Base-by-base conservation (phyloP, 2,888 invertebrate species). In the Lagria hirta region DNA sequence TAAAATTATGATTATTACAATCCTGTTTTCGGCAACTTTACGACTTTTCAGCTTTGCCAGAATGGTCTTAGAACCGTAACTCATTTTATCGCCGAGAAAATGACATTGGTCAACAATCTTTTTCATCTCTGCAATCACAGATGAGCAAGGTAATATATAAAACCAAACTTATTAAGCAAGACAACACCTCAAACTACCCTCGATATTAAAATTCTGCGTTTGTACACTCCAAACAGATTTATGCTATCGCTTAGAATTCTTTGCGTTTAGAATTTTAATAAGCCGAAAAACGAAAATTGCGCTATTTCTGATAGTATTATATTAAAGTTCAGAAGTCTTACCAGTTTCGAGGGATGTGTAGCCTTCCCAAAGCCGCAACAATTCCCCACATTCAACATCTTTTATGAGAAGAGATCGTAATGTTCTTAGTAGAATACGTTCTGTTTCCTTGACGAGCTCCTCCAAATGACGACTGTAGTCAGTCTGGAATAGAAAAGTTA, bases 381-480 rank as follows among this genome's bases (percentile, higher is more conserved):
- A 46, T 35, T 51, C 48, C n/a, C 57, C 22, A 14, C 36, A 40
- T 6, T 27, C 22, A 28, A 60, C 54, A 10, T 51, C 60, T 12
- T 54, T 49, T 10, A 58, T 52, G 18, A 78, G 53, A 24, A 73
- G 55, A 28, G 71, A 68, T 54, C 78, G 75, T 8, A 81, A 70
- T 6, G 72, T 70, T 38, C 73, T 69, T 37, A 78, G 70, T 1
- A 84, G 70, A 27, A 80, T 54, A 10, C 69, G 70, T 65, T 83
- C 79, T 11, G 80, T 74, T 62, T 73, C 73, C 46, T 77, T 77
- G 35, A 78, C 76, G 13, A 86, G 67, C 54, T 82, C 83, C 58
- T 88, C 88, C 26, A 90, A 74, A 64, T 87, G 87, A 55, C 85
- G 75, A 49, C 80, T 82, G 58, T 82, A 82, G 64, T 86, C 86